Conservation (phyloP, 2,113 vertebrate species). For the Xenopus laevis region DNA sequence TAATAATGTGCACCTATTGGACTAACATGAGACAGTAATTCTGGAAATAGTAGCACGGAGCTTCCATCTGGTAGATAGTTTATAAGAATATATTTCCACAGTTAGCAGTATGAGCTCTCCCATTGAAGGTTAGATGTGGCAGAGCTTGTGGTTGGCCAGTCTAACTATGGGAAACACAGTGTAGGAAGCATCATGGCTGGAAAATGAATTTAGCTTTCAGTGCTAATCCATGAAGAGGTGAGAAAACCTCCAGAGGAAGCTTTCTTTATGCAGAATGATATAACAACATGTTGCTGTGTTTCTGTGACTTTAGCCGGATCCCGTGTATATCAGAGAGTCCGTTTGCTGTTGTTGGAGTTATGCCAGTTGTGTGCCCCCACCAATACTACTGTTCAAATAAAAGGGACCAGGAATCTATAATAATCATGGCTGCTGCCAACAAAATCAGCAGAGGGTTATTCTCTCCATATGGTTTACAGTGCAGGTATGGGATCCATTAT, state of each 20-base stretch:
- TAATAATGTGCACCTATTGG: slow-evolving; percentile 20
- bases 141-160: slow-evolving; percentile 6
- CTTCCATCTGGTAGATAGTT: slow-evolving; percentile 33
- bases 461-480: no score
- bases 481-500: no score
- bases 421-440: no score
- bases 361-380: no score
- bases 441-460: no score
- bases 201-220: slow-evolving; percentile 16
- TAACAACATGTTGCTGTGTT: background rate
- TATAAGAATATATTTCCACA: slow-evolving; percentile 11
- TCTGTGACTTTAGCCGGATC: no score
- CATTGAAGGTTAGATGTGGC: slow-evolving; percentile 1
- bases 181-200: slow-evolving; percentile 12
- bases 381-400: no score
- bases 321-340: no score
- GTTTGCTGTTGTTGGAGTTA: no score
- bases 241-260: slow-evolving; percentile 6
- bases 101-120: slow-evolving; percentile 9
- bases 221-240: slow-evolving; percentile 16
- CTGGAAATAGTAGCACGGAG: slow-evolving; percentile 30
- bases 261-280: slow-evolving; percentile 8
- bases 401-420: no score
- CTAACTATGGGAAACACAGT: slow-evolving; percentile 12
- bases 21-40: background rate